phyloP scores from a whole-genome alignment of 2,113 vertebrate genomes.

The Apaloderma vittatum region DNA sequence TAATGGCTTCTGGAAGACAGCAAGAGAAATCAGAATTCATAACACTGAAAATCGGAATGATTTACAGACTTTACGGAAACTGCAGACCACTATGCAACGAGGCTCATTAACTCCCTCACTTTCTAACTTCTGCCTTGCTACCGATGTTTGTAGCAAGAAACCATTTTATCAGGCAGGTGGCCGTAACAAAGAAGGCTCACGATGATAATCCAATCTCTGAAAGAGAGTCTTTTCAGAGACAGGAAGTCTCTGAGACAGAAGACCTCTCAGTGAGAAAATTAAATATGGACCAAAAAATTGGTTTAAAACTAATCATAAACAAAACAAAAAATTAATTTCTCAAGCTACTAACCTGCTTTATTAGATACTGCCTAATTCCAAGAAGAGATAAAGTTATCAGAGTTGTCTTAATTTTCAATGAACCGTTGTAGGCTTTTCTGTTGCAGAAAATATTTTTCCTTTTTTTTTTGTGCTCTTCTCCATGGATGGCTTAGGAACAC shows the following conservation, averaged over 20 bases:
- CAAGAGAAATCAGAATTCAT: not conserved
- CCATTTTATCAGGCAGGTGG: slow-evolving; percentile 54
- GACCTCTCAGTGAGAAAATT: not conserved
- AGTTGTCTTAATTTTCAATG: not conserved
- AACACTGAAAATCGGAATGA: not conserved
- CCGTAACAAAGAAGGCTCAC: slow-evolving; percentile 60
- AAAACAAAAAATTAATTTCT: not conserved
- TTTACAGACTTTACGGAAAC: not conserved
- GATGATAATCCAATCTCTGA: slow-evolving; percentile 70
- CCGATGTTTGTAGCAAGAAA: not conserved
- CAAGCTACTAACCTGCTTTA: not conserved
- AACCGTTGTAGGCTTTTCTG: not conserved
- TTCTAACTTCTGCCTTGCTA: not conserved
- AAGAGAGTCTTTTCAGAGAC: slow-evolving; percentile 48
- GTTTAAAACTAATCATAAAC: not conserved
- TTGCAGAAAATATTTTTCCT: not conserved
- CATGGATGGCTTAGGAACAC: not conserved
- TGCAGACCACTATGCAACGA: not conserved
- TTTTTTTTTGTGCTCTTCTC: not conserved
- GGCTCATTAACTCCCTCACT: not conserved
- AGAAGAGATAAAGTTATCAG: not conserved
- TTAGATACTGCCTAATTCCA: not conserved
- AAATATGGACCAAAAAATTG: not conserved
- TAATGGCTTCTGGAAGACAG: not conserved
- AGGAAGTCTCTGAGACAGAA: slow-evolving; percentile 35